Conservation (phyloP, 2,113 vertebrate genomes). For the Micromys minutus region DNA sequence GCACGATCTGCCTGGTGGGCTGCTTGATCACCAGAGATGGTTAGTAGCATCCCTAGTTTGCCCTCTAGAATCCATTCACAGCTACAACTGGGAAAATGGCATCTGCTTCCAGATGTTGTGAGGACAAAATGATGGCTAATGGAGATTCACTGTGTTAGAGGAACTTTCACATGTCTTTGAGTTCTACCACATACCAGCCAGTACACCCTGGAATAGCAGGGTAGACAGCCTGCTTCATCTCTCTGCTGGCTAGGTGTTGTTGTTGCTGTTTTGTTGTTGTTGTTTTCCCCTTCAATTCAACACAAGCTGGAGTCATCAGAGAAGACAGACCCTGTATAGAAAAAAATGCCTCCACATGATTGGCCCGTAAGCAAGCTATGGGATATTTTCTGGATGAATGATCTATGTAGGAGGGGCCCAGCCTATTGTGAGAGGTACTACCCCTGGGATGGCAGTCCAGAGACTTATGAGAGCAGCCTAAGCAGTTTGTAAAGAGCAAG, state of each 20-base stretch:
- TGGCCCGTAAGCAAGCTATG: background rate
- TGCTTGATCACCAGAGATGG: background rate
- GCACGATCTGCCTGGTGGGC: background rate
- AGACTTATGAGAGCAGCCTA: background rate
- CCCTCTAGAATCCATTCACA: background rate
- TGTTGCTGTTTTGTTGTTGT: no score
- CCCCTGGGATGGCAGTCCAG: background rate
- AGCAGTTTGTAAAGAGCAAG: background rate
- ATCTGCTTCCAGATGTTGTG: background rate
- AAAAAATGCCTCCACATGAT: no score
- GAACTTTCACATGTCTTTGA: background rate
- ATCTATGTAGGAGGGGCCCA: background rate
- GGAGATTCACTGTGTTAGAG: background rate
- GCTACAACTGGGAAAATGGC: background rate
- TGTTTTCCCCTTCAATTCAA: background rate
- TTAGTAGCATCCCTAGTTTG: background rate
- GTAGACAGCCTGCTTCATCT: background rate
- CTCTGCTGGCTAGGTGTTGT: background rate
- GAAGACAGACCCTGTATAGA: background rate
- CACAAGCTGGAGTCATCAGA: background rate
- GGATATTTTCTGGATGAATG: background rate
- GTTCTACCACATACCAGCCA: background rate
- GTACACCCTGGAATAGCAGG: rapidly evolving
- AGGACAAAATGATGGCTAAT: background rate
- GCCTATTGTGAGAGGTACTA: background rate